These are phyloP conservation scores for Coptotermes formosanus DNA, from an alignment of 1,140 invertebrate species.

Conservation along the genomic window DNA sequence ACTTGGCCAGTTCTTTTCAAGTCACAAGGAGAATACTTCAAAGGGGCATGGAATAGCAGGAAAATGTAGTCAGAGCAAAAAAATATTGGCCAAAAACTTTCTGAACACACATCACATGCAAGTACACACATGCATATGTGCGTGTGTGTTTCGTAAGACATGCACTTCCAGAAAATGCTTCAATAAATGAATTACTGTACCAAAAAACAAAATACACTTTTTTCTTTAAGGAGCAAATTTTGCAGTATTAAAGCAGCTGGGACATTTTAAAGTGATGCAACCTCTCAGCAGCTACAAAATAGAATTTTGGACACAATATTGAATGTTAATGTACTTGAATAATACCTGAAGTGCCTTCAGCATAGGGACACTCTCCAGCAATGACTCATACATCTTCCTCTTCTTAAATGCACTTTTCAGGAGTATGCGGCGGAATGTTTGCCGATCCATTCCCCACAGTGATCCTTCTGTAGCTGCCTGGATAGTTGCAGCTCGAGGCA, in stretches of 20 bases:
- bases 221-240: background rate
- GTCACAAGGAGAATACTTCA: no score
- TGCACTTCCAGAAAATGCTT: no score
- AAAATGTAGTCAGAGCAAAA: no score
- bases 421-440: slow-evolving; percentile 92
- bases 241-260: background rate
- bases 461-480: slow-evolving; percentile 78
- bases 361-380: slow-evolving; percentile 93
- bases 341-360: slow-evolving; percentile 80
- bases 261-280: background rate
- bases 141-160: no score
- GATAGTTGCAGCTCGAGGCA: slow-evolving; percentile 90
- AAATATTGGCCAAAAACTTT: no score
- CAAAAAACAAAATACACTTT: background rate
- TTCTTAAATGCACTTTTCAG: slow-evolving; percentile 96
- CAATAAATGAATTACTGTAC: no score
- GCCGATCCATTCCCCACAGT: slow-evolving; percentile 95
- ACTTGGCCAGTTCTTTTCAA: no score
- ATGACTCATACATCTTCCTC: slow-evolving; percentile 92
- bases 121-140: no score
- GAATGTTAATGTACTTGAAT: background rate
- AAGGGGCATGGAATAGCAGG: no score
- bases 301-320: background rate
- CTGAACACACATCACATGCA: no score
- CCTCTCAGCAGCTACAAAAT: no score